Evolutionary conservation across 2,888 invertebrate species (phyloP), one percentile per base, ranked within the genome.

Genomic region (Philonicus albiceps): DNA sequence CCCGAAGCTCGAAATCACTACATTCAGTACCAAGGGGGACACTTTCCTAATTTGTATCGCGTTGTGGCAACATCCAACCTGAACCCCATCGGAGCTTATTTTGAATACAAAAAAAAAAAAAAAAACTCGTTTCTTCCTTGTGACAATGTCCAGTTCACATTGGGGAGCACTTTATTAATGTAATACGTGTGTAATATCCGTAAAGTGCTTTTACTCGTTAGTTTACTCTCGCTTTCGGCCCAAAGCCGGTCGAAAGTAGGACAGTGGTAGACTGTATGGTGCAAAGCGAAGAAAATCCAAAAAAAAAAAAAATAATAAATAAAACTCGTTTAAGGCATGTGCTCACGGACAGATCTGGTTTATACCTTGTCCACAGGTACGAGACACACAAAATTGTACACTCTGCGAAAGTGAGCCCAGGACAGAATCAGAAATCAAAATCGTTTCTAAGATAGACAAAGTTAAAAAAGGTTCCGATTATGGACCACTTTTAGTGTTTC

Each of bases 141-240:
- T 72, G 84, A 84, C 84, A 84, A 84, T 84, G 84, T 84, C 73
- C 84, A 84, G 73, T 84, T 40, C 84, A 43, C 73, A 84, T n/a
- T 72, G 49, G 22, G 76, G 40, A 43, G 30, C 43, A 40, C 22
- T n/a, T 84, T 84, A 83, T 83, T 83, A 83, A 55, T 64, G 64
- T 64, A 64, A 64, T 64, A 22, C 64, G 78, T 40, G 73, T 84
- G 84, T 84, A 84, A 84, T 84, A 84, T 84, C 84, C 84, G 84
- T 84, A 73, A 81, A 84, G 84, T 84, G 84, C 84, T 84, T 84
- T 73, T 84, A 84, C 84, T 84, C 84, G 84, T 84, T 84, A 84
- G 83, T 31, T 84, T 73, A 84, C 84, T 84, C 84, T 84, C 73
- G 84, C 84, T 84, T 84, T 84, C 84, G 73, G n/a, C 43, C 73